phyloP scores from a whole-genome alignment of 2,797 vertebrate species.

The Lepidocolaptes lacrymiger region DNA sequence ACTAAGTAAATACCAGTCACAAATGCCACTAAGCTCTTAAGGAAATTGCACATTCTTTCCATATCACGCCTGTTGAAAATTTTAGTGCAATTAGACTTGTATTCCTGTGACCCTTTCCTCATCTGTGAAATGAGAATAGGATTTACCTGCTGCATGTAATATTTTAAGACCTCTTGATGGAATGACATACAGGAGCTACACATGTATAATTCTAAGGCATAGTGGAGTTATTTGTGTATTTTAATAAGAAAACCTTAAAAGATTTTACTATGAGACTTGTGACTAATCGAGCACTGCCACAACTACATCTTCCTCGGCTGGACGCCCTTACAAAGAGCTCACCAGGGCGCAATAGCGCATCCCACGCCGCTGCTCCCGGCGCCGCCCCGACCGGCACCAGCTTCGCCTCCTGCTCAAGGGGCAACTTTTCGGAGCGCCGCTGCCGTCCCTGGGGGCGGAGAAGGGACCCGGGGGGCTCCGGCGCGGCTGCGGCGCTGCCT shows the following conservation, averaged over 20 bases:
- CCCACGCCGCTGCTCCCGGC: neutral
- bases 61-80: neutral
- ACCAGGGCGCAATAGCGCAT: neutral
- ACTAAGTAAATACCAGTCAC: neutral
- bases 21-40: neutral
- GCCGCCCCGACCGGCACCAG: neutral
- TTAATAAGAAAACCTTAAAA: neutral
- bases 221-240: neutral
- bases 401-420: neutral
- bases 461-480: neutral
- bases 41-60: slow-evolving; percentile 12
- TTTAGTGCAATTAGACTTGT: neutral
- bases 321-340: neutral
- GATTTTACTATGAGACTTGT: neutral
- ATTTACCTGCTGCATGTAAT: neutral
- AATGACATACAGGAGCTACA: neutral
- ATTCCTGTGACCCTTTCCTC: neutral
- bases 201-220: rapidly evolving
- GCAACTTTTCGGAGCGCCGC: neutral
- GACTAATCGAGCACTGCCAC: neutral
- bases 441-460: neutral
- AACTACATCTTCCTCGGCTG: neutral
- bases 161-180: neutral
- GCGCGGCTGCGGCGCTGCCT: neutral
- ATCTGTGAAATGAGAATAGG: neutral